Evolutionary conservation across 1,140 invertebrate genomes (phyloP), one percentile per base, ranked within the genome.

Genomic region (Dendroctonus ponderosae): DNA sequence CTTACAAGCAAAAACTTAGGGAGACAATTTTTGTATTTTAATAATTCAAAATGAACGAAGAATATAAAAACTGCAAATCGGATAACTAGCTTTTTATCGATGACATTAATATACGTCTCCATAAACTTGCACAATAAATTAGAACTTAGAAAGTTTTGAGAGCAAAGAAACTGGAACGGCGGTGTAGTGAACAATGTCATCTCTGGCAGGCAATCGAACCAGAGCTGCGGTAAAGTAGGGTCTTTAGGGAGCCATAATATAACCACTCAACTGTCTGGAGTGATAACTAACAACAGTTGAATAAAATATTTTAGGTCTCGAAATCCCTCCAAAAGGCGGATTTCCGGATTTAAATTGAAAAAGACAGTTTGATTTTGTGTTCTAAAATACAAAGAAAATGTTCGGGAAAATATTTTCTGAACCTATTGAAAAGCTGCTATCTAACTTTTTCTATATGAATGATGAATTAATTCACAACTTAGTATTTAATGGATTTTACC

Each of bases 341-440:
- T 71, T 63, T 70, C 63, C 54, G 50, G 56, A 69, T 67, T 51
- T 53, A 61, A 69, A 71, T 71, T 69, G 51, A 67, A 67, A 67
- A 67, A 63, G 53, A 64, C 63, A 61, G 41, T 57, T 70, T 48
- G 43, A 46, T 56, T 46, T 58, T 38, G 63, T 66, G 51, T 51
- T 52, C 50, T 52, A 26, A 52, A 52, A 52, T 37, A 52, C 37
- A 26, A 52, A 52, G 8, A 26, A 6, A 52, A 15, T 52, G 14
- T 52, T 1, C 50, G 12, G 26, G 26, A 26, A 26, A 26, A 26
- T 26, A 26, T 3, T 26, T 26, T 26, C 26, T 26, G 26, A 26
- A 26, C 26, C 26, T 26, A 26, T 26, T 2, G 26, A 26, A n/a
- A 26, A 26, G 26, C 26, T 26, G 26, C 26, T 26, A 26, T 26